A percentile compares a stretch with the other conserved stretches of the same genome.
phyloP scores from a whole-genome alignment of 2,888 invertebrate genomes.

The Gandaritis pyraliata region DNA sequence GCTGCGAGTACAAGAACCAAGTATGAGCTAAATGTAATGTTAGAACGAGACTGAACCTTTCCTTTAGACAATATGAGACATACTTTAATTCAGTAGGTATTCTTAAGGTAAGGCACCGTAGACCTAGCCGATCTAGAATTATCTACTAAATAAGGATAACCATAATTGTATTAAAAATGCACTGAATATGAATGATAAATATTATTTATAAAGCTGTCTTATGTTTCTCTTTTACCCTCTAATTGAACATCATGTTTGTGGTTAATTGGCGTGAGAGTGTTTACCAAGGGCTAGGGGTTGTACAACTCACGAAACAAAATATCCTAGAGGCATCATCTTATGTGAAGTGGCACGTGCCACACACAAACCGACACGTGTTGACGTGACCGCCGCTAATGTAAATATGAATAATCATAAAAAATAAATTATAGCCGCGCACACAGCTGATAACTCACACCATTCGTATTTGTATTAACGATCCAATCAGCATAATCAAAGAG shows the following conservation, averaged over 20 bases:
- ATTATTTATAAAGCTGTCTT: conserved; percentile 13
- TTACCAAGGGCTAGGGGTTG: conserved; percentile 45
- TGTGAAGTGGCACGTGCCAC: conserved; percentile 56
- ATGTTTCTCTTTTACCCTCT: conserved; percentile 49
- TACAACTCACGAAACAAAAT: conserved; percentile 42
- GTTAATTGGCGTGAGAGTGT: conserved; percentile 56
- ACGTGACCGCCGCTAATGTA: conserved; percentile 48
- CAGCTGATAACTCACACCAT: conserved; percentile 57
- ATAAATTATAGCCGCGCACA: conserved; percentile 50
- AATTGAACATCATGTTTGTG: conserved; percentile 57
- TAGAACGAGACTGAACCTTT: no score
- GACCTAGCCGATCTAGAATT: no score
- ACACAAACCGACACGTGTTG: conserved; percentile 56
- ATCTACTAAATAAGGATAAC: no score
- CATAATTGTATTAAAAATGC: not conserved
- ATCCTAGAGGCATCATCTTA: conserved; percentile 50
- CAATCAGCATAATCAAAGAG: conserved; percentile 47
- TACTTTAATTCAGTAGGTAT: no score
- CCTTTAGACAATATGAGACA: no score
- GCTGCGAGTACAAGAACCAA: no score
- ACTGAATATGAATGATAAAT: not conserved
- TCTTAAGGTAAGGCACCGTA: no score
- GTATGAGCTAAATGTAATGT: no score
- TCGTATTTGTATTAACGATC: conserved; percentile 54
- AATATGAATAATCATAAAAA: conserved; percentile 64